phyloP scores from a whole-genome alignment of 2,888 invertebrate species.

The Ferrisia virgata region DNA sequence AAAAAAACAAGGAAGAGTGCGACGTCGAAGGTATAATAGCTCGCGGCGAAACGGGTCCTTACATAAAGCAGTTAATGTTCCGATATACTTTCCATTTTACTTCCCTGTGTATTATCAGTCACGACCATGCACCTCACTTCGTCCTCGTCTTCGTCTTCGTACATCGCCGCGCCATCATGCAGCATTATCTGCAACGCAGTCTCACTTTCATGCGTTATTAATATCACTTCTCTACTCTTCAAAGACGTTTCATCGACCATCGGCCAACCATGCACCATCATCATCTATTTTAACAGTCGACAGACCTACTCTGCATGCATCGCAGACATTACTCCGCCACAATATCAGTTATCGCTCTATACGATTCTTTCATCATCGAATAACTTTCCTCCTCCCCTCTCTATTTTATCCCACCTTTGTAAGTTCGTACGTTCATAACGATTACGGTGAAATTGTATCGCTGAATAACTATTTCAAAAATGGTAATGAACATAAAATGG shows the following conservation, averaged over 20 bases:
- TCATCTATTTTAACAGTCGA: not conserved
- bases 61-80: slow-evolving; percentile 3
- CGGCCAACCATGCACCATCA: not conserved
- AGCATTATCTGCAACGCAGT: not conserved
- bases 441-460: too few species aligned
- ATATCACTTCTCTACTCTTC: not conserved
- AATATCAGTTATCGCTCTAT: too few species aligned
- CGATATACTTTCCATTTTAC: slow-evolving; percentile 14
- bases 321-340: too few species aligned
- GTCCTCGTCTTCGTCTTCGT: not conserved
- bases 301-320: too few species aligned
- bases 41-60: slow-evolving; percentile 1
- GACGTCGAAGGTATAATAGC: slow-evolving; percentile 14
- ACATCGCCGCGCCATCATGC: too few species aligned
- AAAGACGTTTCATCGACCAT: not conserved
- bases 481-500: too few species aligned
- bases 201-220: slow-evolving; percentile 6
- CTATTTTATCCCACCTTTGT: too few species aligned
- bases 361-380: too few species aligned
- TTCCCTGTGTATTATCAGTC: slow-evolving; percentile 14
- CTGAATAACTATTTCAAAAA: too few species aligned
- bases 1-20: not conserved
- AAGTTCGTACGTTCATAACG: too few species aligned
- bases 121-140: not conserved
- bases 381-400: too few species aligned